Evolutionary conservation across 2,113 vertebrate species (phyloP), one percentile per base, ranked within the genome.

Genomic region (Ascaphus truei): DNA sequence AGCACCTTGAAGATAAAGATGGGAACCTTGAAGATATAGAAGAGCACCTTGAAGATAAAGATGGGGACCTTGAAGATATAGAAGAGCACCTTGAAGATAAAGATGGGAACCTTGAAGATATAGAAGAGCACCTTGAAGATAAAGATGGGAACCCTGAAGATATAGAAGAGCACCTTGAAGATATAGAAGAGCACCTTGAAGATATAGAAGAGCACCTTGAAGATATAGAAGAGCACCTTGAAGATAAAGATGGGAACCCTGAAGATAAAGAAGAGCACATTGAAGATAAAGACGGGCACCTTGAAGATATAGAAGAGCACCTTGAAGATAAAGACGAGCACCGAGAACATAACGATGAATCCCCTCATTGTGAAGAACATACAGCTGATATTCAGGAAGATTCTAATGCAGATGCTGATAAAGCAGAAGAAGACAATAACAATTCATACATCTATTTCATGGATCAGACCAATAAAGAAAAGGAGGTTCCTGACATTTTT

Each of bases 401-500:
- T 22, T 1, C 58, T 13, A 20, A 20, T 37, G 15, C 8, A 12
- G 23, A 15, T 36, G 55, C 22, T 57, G 23, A 23, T 20, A 22
- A 9, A 56, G 3, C 53, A 15, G 12, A 7, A 9, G 56, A n/a
- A 3, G 9, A 26, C 20, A 59, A n/a, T n/a, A n/a, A n/a, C n/a
- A n/a, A n/a, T n/a, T n/a, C n/a, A n/a, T n/a, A n/a, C n/a, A n/a
- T n/a, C n/a, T n/a, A n/a, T 30, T 26, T 26, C 41, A 8, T 16
- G 12, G 22, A 47, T 33, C 39, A 47, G 29, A 25, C 57, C 59
- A 33, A 56, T 50, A 56, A 62, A 1, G 33, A 61, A 13, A 69
- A 16, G 36, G 84, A 86, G 34, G 86, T 81, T 2, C 72, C 78
- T 0, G 75, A 88, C n/a, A 29, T 84, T 55, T 93, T 85, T 79